Conservation (phyloP, 2,888 invertebrate species). For the Chymomyza caudatula region DNA sequence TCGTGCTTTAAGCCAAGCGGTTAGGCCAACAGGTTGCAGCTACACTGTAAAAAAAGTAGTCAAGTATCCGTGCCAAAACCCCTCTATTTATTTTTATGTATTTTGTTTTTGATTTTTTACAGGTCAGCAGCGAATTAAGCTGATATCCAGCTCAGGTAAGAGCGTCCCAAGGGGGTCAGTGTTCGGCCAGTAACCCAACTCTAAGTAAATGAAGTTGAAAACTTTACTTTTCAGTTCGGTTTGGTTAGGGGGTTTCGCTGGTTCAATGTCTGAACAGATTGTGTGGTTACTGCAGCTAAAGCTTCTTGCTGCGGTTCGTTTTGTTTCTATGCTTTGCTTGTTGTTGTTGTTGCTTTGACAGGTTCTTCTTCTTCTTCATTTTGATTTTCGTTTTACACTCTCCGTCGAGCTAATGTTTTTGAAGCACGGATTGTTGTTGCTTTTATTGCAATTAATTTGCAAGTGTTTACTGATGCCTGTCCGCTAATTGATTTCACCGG, state of each 20-base stretch:
- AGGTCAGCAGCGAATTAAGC: constrained; percentile 22
- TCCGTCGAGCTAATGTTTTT: neutral
- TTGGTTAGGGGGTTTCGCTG: neutral
- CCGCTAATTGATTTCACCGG: neutral
- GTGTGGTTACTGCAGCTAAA: neutral
- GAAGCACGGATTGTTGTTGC: neutral
- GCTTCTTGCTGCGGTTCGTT: neutral
- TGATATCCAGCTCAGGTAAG: neutral
- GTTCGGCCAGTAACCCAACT: constrained; percentile 17
- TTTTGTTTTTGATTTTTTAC: constrained; percentile 18
- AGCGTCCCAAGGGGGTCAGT: neutral
- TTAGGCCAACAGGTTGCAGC: neutral
- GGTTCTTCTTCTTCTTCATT: neutral
- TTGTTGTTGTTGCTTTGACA: constrained; percentile 16
- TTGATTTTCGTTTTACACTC: neutral
- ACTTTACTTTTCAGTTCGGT: constrained; percentile 34
- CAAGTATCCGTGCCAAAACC: neutral
- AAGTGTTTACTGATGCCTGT: neutral
- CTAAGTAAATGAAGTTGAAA: constrained; percentile 43
- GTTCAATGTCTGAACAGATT: neutral
- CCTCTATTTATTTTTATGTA: constrained; percentile 7
- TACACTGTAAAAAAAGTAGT: neutral
- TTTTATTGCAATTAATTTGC: neutral
- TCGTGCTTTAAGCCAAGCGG: neutral
- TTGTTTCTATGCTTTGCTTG: neutral